Evolutionary conservation across 2,113 vertebrate genomes (phyloP).

Genomic region (Paracanthobrama guichenoti): DNA sequence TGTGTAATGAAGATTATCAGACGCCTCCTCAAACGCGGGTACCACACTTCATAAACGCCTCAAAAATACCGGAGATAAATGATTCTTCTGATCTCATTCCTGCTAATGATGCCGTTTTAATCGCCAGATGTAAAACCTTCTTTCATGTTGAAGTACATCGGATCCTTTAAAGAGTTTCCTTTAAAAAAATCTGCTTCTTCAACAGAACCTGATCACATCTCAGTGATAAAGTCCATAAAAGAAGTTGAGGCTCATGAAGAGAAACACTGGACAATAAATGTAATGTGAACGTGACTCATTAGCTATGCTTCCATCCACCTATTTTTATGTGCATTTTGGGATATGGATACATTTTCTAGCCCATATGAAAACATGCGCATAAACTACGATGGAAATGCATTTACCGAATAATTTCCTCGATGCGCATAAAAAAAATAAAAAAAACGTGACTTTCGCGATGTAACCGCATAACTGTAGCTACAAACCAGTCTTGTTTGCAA

Average conservation of each 20-base stretch:
- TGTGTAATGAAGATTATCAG: not conserved
- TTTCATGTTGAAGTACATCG: not conserved
- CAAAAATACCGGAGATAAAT: not conserved
- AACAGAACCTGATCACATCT: not conserved
- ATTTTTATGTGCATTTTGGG: no score
- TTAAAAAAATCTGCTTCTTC: not conserved
- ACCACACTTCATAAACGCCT: not conserved
- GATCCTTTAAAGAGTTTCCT: not conserved
- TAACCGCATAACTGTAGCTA: no score
- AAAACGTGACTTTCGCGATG: no score
- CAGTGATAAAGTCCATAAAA: not conserved
- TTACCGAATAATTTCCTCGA: no score
- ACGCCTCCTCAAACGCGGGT: not conserved
- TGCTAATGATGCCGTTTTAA: not conserved
- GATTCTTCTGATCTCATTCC: not conserved
- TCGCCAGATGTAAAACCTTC: not conserved
- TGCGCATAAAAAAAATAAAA: no score
- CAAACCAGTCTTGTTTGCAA: no score
- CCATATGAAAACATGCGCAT: no score
- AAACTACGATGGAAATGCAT: no score
- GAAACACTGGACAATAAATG: not conserved
- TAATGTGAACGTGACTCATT: not conserved
- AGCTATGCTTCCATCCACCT: no score
- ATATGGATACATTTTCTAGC: no score
- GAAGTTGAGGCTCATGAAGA: not conserved